Evolutionary conservation across 2,797 vertebrate species (phyloP).

Genomic region (Echeneis naucrates): DNA sequence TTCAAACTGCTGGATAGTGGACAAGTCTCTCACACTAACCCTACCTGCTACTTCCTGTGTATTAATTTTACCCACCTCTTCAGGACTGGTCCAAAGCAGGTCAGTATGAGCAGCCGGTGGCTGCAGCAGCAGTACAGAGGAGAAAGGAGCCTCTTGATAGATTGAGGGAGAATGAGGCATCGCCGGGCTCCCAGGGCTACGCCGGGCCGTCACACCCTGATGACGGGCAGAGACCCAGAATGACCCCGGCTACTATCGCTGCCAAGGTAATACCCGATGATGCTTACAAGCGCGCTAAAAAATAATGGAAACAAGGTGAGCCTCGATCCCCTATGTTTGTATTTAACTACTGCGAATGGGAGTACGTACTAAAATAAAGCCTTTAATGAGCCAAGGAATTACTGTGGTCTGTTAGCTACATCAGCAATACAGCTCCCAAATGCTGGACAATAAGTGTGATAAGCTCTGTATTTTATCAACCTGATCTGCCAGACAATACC

Average conservation of each 20-base stretch:
- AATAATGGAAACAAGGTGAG: background rate
- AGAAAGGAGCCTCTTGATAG: conserved; percentile 93
- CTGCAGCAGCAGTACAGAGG: conserved; percentile 85
- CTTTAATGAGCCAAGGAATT: background rate
- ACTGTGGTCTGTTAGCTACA: background rate
- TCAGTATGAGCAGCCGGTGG: conserved; percentile 89
- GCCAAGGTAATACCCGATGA: conserved; percentile 87
- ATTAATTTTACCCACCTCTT: conserved; percentile 69
- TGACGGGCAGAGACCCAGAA: conserved; percentile 86
- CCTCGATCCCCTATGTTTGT: background rate
- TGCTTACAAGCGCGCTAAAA: background rate
- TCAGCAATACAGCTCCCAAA: background rate
- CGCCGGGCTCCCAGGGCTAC: conserved; percentile 78
- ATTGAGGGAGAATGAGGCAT: conserved; percentile 88
- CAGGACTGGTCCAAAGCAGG: conserved; percentile 97
- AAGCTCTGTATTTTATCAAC: background rate
- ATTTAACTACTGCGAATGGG: background rate
- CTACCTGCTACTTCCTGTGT: conserved; percentile 38
- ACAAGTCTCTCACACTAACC: conserved; percentile 65
- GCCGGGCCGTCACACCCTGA: conserved; percentile 79
- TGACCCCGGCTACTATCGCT: conserved; percentile 89
- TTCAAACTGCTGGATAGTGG: conserved; percentile 84
- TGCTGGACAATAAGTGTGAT: background rate
- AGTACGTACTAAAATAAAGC: background rate
- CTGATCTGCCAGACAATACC: no score